These are phyloP conservation scores for Ctenosaura bakeri DNA, from an alignment of 2,797 vertebrate genomes.

Conservation along the genomic window DNA sequence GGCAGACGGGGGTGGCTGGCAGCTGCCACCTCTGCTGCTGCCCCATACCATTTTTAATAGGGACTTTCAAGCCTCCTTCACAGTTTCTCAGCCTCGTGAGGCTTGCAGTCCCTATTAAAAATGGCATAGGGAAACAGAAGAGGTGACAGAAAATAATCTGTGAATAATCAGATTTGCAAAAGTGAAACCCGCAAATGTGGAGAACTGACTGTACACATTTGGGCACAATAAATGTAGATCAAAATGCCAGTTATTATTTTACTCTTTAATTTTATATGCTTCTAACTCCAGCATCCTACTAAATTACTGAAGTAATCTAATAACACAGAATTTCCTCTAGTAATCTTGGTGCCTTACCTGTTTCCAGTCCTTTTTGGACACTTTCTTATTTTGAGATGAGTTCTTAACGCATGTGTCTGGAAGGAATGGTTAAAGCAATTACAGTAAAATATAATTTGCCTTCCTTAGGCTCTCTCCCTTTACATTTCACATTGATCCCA, in stretches of 20 bases:
- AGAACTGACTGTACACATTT: background rate
- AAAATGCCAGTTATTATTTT: background rate
- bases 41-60: too few species aligned
- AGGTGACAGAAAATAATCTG: too few species aligned
- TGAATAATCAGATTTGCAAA: too few species aligned
- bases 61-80: too few species aligned
- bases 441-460: slow-evolving; percentile 14
- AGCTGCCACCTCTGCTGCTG: too few species aligned
- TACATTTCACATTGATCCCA: slow-evolving; percentile 8
- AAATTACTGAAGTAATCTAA: background rate
- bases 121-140: too few species aligned
- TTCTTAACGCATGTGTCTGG: background rate
- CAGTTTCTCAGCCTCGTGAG: too few species aligned
- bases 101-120: too few species aligned
- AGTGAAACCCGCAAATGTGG: too few species aligned
- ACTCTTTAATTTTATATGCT: background rate
- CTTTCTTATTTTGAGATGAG: background rate
- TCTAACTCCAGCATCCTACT: background rate
- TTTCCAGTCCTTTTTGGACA: background rate
- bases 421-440: background rate
- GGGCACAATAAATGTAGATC: background rate
- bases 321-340: slow-evolving; percentile 10
- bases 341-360: background rate
- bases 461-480: slow-evolving; percentile 19
- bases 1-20: too few species aligned